Evolutionary conservation across 1,140 invertebrate species (phyloP), one percentile per base, ranked within the genome.

Genomic region (Oedothorax gibbosus): DNA sequence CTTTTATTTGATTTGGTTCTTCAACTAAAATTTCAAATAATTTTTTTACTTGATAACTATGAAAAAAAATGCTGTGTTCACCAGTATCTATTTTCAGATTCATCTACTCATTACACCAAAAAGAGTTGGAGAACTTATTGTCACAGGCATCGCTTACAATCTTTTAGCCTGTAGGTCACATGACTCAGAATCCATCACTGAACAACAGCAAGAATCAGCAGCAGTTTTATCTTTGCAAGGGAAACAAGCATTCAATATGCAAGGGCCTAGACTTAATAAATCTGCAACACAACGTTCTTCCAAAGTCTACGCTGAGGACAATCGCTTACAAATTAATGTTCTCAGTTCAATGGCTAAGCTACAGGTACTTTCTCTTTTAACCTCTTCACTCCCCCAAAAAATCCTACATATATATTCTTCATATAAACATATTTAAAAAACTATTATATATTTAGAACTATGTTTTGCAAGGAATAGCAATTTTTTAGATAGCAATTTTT

Each of bases 291-390:
- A 91, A 75, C 90, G 89, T 71, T 87, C 88, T 10, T 88, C 87
- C 51, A 90, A 90, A 81, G 80, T 89, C 69, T 91, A 92, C 83
- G 91, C 90, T 15, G 88, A 89, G 71, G 91, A 92, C 86, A 86
- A 90, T 64, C 86, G 91, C 54, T 88, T 92, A 51, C 90, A 91
- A 73, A 87, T 91, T 0, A 88, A 89, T n/a, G 88, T 92, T 62
- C 87, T 90, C 10, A 89, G 90, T 75, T 88, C 89, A 51, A 90
- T 91, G 89, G 90, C 91, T 7, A 88, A 89, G 69, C 86, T 92
- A 21, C 88, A 90, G 88, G 91, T 91, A 76, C 7, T 9, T 68
- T 49, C 51, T 54, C 6, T 35, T 35, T 35, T 35, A 35, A 35
- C 35, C 35, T 35, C 35, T 35, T 35, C 35, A 35, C 5, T 35